phyloP scores from a whole-genome alignment of 1,140 invertebrate genomes.

The Drosophila ficusphila region DNA sequence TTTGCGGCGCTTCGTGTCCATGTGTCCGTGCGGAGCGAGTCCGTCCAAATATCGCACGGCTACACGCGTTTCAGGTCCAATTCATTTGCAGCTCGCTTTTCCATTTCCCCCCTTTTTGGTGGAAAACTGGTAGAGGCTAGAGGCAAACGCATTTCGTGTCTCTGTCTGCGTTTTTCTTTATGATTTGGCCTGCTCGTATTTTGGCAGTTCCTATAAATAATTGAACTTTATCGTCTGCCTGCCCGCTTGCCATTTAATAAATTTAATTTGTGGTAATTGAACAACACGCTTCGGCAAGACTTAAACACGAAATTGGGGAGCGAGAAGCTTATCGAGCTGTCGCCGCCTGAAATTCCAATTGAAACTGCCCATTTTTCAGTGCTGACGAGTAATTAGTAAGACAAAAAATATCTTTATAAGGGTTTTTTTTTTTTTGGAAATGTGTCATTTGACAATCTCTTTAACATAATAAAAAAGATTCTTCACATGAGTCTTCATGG shows the following conservation, averaged over 20 bases:
- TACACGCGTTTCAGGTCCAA: slow-evolving; percentile 71
- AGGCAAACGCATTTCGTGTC: slow-evolving; percentile 36
- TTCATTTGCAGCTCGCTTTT: slow-evolving; percentile 68
- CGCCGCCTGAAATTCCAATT: slow-evolving; percentile 48
- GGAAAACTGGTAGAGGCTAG: slow-evolving; percentile 26
- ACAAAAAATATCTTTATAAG: slow-evolving; percentile 19
- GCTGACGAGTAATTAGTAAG: slow-evolving; percentile 48
- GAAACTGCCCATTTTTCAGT: slow-evolving; percentile 61
- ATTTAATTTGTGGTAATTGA: slow-evolving; percentile 81
- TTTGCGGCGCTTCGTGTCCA: slow-evolving; percentile 60
- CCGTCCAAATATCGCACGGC: slow-evolving; percentile 55
- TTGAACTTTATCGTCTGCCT: slow-evolving; percentile 62
- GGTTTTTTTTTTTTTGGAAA: background rate
- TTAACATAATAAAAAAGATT: slow-evolving; percentile 4
- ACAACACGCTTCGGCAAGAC: slow-evolving; percentile 36
- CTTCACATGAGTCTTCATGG: slow-evolving; percentile 12
- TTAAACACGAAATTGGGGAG: slow-evolving; percentile 8
- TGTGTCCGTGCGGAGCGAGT: slow-evolving; percentile 36
- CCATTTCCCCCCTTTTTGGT: background rate
- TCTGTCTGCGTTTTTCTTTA: slow-evolving; percentile 56
- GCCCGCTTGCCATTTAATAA: slow-evolving; percentile 67
- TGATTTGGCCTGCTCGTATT: slow-evolving; percentile 56
- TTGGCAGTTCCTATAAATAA: slow-evolving; percentile 76
- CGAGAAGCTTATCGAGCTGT: slow-evolving; percentile 46
- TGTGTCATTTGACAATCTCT: slow-evolving; percentile 14